phyloP scores from a whole-genome alignment of 1,140 invertebrate genomes.

The Drosophila grimshawi region DNA sequence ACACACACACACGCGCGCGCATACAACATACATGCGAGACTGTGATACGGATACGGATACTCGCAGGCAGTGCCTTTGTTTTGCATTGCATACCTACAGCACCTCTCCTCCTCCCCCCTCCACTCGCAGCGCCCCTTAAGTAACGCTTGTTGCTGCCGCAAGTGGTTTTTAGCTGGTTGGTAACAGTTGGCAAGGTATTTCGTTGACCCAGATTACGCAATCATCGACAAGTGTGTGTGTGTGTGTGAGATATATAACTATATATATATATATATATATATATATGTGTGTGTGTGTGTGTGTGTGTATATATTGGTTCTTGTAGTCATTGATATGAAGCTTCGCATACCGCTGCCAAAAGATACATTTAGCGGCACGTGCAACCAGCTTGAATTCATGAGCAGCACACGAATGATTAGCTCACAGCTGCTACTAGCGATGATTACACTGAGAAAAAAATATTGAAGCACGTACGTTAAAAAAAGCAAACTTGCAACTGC shows the following conservation, averaged over 20 bases:
- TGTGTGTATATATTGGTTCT: conserved; percentile 17
- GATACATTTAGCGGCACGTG: conserved; percentile 45
- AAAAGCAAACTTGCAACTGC: no score
- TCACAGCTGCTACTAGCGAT: conserved; percentile 16
- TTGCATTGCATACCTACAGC: background rate
- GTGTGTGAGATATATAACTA: background rate
- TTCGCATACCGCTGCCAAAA: conserved; percentile 41
- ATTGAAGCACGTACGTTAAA: background rate
- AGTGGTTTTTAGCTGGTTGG: conserved; percentile 23
- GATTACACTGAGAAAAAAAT: conserved; percentile 10
- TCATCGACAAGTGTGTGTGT: conserved; percentile 28
- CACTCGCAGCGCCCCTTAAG: background rate
- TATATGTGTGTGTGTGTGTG: conserved; percentile 8
- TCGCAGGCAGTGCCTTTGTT: conserved; percentile 11
- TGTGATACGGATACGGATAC: conserved; percentile 19
- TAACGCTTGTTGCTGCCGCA: conserved; percentile 52
- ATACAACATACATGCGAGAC: background rate
- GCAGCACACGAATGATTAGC: conserved; percentile 32
- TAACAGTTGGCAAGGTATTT: conserved; percentile 55
- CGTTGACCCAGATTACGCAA: conserved; percentile 78
- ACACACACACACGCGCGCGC: conserved; percentile 3
- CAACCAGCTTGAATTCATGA: conserved; percentile 52
- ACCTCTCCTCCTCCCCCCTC: background rate
- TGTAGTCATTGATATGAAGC: conserved; percentile 46
- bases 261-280: conserved; percentile 1